Percentiles rank a stretch among this genome's conserved stretches.
phyloP scores from a whole-genome alignment of 1,140 invertebrate species.

The Drosophila chauvacae region DNA sequence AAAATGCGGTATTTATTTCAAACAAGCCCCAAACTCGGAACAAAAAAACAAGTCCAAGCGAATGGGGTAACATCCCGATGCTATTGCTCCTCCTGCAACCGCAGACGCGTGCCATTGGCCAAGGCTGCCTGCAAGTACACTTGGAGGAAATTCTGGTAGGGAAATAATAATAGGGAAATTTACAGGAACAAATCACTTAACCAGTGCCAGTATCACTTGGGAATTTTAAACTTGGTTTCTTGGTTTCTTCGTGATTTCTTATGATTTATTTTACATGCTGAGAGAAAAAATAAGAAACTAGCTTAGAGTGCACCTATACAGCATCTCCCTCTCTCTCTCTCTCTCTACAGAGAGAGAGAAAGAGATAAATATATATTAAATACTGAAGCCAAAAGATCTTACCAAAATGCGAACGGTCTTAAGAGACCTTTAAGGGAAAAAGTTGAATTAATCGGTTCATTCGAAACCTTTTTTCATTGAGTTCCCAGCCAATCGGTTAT shows the following conservation, averaged over 20 bases:
- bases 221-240: not conserved
- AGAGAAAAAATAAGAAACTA: too few relatives aligned
- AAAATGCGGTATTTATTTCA: conserved; percentile 79
- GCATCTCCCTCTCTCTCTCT: too few relatives aligned
- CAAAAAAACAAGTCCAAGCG: conserved; percentile 8
- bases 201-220: not conserved
- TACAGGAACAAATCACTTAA: not conserved
- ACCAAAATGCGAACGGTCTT: too few relatives aligned
- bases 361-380: too few relatives aligned
- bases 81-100: conserved; percentile 1
- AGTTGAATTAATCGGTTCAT: not conserved
- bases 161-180: not conserved
- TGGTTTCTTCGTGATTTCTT: too few relatives aligned
- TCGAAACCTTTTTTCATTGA: accelerated
- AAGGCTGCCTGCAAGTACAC: conserved; percentile 16
- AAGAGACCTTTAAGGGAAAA: too few relatives aligned
- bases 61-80: conserved; percentile 5
- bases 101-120: conserved; percentile 22
- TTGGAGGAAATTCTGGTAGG: not conserved
- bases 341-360: too few relatives aligned
- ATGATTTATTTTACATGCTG: too few relatives aligned
- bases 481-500: not conserved
- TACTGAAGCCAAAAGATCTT: too few relatives aligned
- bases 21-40: conserved; percentile 40
- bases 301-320: too few relatives aligned